phyloP scores from a whole-genome alignment of 2,797 vertebrate species.

The Chloroceryle amazona region DNA sequence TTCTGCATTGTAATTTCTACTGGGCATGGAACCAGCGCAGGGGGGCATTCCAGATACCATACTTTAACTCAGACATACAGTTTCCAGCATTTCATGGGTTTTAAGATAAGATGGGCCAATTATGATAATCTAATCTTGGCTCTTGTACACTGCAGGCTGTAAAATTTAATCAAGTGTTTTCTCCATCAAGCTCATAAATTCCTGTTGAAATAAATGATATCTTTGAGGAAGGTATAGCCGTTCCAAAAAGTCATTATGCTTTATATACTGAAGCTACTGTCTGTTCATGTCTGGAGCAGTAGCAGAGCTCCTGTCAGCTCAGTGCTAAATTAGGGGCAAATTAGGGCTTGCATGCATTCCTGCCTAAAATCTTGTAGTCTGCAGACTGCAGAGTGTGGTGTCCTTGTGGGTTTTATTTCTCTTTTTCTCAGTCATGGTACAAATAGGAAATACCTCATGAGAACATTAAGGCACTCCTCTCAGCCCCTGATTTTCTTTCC shows the following conservation, averaged over 20 bases:
- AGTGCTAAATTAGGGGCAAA: not conserved
- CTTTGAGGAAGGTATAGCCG: not conserved
- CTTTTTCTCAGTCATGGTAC: not conserved
- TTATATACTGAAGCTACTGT: not conserved
- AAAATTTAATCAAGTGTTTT: slow-evolving; percentile 60
- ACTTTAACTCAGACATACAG: not conserved
- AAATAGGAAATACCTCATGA: not conserved
- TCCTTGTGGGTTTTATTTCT: not conserved
- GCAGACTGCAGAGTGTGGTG: not conserved
- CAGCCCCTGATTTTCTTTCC: not conserved
- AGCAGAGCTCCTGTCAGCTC: not conserved
- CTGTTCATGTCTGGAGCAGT: not conserved
- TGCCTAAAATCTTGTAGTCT: not conserved
- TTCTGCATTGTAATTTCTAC: not conserved
- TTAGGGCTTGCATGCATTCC: not conserved
- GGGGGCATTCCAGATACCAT: not conserved
- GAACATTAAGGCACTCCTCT: not conserved
- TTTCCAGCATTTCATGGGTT: slow-evolving; percentile 46
- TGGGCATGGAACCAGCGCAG: not conserved
- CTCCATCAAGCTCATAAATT: slow-evolving; percentile 35
- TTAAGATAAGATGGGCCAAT: slow-evolving; percentile 48
- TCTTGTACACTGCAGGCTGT: slow-evolving; percentile 21
- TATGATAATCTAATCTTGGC: slow-evolving; percentile 62
- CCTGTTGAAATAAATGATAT: not conserved
- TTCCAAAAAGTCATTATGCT: not conserved